These are phyloP conservation scores for Drosophila ambigua DNA, from an alignment of 1,140 invertebrate species.

Conservation along the genomic window DNA sequence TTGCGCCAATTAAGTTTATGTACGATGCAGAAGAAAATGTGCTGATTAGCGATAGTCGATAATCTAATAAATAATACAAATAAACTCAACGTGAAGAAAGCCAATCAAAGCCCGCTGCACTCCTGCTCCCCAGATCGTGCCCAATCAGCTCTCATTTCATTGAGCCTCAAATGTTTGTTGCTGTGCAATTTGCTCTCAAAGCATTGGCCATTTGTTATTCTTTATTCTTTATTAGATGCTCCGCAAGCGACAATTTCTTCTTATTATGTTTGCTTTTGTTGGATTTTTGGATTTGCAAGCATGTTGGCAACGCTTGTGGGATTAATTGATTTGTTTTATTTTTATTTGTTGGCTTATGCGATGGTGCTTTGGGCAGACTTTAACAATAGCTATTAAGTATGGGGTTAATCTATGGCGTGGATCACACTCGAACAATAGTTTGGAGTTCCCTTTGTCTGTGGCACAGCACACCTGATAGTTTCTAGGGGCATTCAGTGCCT, in stretches of 20 bases:
- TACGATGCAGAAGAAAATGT: constrained; percentile 66
- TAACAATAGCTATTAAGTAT: constrained; percentile 8
- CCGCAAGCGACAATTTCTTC: constrained; percentile 8
- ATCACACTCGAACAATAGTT: neutral
- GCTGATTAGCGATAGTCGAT: constrained; percentile 79
- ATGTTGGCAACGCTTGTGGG: too few relatives aligned
- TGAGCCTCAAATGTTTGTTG: constrained; percentile 27
- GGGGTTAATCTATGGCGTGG: constrained; percentile 13
- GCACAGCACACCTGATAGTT: too few relatives aligned
- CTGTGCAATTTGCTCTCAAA: neutral
- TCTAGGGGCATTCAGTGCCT: neutral
- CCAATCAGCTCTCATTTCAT: neutral
- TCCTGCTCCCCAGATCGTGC: neutral
- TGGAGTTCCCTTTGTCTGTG: neutral
- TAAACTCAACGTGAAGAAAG: constrained; percentile 45
- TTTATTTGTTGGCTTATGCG: neutral
- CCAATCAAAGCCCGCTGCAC: constrained; percentile 1
- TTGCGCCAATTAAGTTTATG: constrained; percentile 77
- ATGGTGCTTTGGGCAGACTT: constrained; percentile 13
- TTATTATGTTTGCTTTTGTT: neutral
- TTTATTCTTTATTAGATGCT: constrained; percentile 5
- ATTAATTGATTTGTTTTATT: too few relatives aligned
- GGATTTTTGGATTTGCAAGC: too few relatives aligned
- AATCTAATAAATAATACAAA: constrained; percentile 70
- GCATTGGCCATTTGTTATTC: too few relatives aligned